Base-by-base conservation (phyloP, 2,797 vertebrate species). In the Lutjanus argentimaculatus region DNA sequence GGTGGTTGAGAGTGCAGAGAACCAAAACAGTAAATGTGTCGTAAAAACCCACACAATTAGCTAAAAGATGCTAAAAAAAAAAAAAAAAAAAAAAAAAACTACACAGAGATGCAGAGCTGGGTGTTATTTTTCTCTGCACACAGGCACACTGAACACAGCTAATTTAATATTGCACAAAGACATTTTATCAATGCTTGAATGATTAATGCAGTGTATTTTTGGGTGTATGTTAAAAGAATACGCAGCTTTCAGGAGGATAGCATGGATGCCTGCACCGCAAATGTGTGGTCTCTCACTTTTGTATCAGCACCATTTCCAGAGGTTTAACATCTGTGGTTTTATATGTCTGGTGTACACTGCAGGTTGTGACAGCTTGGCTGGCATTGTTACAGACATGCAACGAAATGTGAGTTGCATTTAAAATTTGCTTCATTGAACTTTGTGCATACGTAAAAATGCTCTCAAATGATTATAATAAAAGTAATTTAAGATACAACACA, bases 111-210 rank as follows among this genome's bases (percentile, higher is more conserved):
- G 30, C 65, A 40, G 25, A 42, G 30, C 16, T n/a, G 11, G 19
- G 13, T 3, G 14, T 52, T 53, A 21, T 53, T 42, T 42, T 8
- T 52, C 8, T 16, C 30, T 21, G 17, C 15, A 46, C 13, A 15
- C 14, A 51, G 46, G 16, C 51, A 17, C 43, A 25, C 46, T 19
- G 4, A 11, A 51, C 12, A 15, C 0, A 3, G 14, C 22, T 65
- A 48, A 30, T 30, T 49, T 65, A 25, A 65, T 66, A 66, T 30
- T 48, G 19, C 65, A 67, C 30, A n/a, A 11, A 49, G 21, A 65
- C 10, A 30, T 67, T 67, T 67, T 21, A 40, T 52, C 2, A 52
- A 6, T n/a, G 7, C 40, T 13, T 43, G 11, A 62, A 43, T 62
- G 16, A 36, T 55, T 10, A 16, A 55, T 68, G 40, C 8, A 17